phyloP scores from a whole-genome alignment of 2,797 vertebrate species.

The Chloroceryle inda region DNA sequence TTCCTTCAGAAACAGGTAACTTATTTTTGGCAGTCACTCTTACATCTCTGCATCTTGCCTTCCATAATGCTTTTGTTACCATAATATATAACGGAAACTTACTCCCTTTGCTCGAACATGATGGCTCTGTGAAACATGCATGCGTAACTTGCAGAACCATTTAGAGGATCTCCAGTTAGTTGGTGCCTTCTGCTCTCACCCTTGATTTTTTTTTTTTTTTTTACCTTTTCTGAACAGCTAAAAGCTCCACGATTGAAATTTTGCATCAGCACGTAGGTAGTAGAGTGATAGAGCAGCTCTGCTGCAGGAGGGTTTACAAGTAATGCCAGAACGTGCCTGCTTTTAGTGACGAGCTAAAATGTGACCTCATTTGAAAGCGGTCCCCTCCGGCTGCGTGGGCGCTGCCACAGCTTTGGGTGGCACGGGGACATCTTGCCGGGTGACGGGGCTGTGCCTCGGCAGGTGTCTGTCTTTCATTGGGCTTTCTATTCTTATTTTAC shows the following conservation, averaged over 20 bases:
- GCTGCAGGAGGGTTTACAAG: neutral
- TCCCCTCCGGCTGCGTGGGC: neutral
- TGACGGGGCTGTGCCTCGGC: neutral
- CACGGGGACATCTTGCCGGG: neutral
- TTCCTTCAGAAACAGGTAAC: slow-evolving; percentile 92
- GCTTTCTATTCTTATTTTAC: neutral
- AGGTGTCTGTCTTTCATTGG: neutral
- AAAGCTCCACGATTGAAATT: neutral
- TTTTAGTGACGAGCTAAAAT: neutral
- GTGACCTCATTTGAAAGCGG: neutral
- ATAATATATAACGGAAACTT: slow-evolving; percentile 9
- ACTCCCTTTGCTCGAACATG: slow-evolving; percentile 15
- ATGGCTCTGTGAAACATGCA: slow-evolving; percentile 36
- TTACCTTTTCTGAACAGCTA: neutral
- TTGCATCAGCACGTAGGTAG: neutral
- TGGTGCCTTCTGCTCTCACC: neutral
- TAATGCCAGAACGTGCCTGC: neutral
- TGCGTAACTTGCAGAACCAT: neutral
- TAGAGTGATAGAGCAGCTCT: neutral
- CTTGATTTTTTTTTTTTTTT: neutral
- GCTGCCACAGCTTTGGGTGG: neutral
- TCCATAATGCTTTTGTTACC: slow-evolving; percentile 46
- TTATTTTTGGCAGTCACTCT: slow-evolving; percentile 45
- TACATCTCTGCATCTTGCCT: slow-evolving; percentile 64
- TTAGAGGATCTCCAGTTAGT: neutral